A percentile compares a stretch with the other conserved stretches of the same genome.
Evolutionary conservation across 2,888 invertebrate genomes (phyloP).

Genomic region (Leptinotarsa peninsularis): DNA sequence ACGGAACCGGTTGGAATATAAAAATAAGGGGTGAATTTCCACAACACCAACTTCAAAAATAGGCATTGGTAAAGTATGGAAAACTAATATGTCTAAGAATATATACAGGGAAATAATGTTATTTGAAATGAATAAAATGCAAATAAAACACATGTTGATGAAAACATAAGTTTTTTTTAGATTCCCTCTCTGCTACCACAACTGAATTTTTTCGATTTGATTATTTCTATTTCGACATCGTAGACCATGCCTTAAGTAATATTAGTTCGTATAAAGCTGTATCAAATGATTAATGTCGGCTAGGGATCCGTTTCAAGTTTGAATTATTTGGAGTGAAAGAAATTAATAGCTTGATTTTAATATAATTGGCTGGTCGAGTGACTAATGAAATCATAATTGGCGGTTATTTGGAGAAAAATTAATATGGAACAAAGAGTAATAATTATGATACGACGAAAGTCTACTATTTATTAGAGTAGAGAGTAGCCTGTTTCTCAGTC

Average conservation of each 20-base stretch:
- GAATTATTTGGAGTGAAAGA: constrained; percentile 15
- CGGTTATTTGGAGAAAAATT: constrained; percentile 11
- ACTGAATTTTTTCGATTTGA: background rate
- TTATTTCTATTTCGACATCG: background rate
- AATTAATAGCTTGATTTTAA: constrained; percentile 10
- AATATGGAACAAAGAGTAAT: background rate
- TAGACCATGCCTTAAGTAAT: background rate
- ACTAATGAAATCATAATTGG: constrained; percentile 16
- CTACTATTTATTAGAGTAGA: background rate
- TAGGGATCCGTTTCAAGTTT: constrained; percentile 3
- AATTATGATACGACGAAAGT: background rate
- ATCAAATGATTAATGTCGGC: background rate
- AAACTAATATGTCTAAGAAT: too few relatives aligned
- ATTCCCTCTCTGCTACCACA: too few relatives aligned
- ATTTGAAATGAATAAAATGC: too few relatives aligned
- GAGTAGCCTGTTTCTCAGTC: background rate
- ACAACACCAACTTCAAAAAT: too few relatives aligned
- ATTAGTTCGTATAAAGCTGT: background rate
- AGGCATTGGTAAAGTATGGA: too few relatives aligned
- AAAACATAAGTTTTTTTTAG: too few relatives aligned
- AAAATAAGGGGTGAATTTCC: too few relatives aligned
- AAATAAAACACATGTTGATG: too few relatives aligned
- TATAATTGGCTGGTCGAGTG: constrained; percentile 8
- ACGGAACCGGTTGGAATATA: too few relatives aligned
- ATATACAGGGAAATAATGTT: too few relatives aligned